Conservation (phyloP, 2,113 vertebrate genomes). For the Sterrhoptilus dennistouni region DNA sequence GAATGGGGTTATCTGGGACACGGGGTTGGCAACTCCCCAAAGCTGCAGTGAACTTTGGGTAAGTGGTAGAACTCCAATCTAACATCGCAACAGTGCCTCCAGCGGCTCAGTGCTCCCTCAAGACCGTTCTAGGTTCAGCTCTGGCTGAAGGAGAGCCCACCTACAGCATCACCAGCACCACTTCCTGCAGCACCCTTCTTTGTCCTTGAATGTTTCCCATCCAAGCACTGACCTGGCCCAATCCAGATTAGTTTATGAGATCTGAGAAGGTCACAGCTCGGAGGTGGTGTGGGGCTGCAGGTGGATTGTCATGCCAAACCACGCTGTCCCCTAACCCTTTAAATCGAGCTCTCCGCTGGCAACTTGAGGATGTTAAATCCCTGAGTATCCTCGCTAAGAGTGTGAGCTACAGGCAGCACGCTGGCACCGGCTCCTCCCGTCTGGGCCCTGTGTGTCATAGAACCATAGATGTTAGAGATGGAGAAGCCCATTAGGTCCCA, state of each 20-base stretch:
- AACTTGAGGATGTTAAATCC: constrained; percentile 64
- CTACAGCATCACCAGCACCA: constrained; percentile 64
- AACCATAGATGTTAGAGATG: constrained; percentile 71
- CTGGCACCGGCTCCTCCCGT: constrained; percentile 63
- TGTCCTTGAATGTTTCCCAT: constrained; percentile 58
- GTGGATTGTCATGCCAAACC: constrained; percentile 64
- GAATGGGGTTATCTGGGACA: constrained; percentile 12
- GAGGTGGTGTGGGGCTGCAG: constrained; percentile 58
- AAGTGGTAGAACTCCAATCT: constrained; percentile 10
- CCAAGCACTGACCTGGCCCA: constrained; percentile 66
- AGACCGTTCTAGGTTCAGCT: constrained; percentile 8
- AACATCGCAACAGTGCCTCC: not conserved
- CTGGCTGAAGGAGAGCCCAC: constrained; percentile 58
- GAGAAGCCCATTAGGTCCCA: constrained; percentile 57
- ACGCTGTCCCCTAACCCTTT: constrained; percentile 58
- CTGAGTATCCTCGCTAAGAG: constrained; percentile 58
- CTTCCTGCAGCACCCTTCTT: constrained; percentile 58
- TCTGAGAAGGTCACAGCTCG: constrained; percentile 57
- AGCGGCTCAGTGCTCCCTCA: constrained; percentile 26
- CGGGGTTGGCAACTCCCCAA: constrained; percentile 9
- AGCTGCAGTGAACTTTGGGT: not conserved
- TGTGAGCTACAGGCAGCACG: constrained; percentile 61
- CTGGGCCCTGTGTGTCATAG: constrained; percentile 71
- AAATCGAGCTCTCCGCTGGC: constrained; percentile 57
- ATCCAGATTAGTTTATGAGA: constrained; percentile 61